Conservation (phyloP, 2,797 vertebrate species). For the Lindbergichthys nudifrons region DNA sequence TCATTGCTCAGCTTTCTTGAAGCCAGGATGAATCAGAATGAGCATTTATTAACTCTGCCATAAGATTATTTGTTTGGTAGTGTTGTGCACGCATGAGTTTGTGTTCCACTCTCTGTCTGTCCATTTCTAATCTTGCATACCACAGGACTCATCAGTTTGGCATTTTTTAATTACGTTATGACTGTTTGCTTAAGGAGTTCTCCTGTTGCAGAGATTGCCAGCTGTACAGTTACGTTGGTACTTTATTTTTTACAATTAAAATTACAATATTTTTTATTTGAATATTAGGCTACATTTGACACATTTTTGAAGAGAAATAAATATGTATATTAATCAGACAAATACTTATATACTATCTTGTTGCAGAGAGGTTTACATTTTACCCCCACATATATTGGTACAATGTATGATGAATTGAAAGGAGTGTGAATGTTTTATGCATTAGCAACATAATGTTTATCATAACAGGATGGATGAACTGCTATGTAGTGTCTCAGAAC, state of each 20-base stretch:
- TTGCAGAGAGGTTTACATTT: slow-evolving; percentile 7
- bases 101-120: too few relatives aligned
- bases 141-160: too few relatives aligned
- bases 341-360: not conserved
- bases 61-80: too few relatives aligned
- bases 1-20: slow-evolving; percentile 19
- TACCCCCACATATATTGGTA: not conserved
- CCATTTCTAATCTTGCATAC: too few relatives aligned
- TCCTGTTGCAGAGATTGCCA: too few relatives aligned
- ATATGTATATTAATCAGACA: not conserved
- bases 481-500: too few relatives aligned
- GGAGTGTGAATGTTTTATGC: not conserved
- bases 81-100: too few relatives aligned
- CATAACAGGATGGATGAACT: not conserved
- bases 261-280: slow-evolving; percentile 25
- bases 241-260: not conserved
- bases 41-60: slow-evolving; percentile 19
- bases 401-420: not conserved
- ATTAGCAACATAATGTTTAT: not conserved
- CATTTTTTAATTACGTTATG: too few relatives aligned
- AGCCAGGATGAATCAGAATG: slow-evolving; percentile 8
- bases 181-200: too few relatives aligned
- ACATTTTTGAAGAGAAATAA: too few relatives aligned
- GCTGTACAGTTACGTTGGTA: too few relatives aligned
- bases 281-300: too few relatives aligned